phyloP scores from a whole-genome alignment of 2,888 invertebrate species.

The Zeuzera pyrina region DNA sequence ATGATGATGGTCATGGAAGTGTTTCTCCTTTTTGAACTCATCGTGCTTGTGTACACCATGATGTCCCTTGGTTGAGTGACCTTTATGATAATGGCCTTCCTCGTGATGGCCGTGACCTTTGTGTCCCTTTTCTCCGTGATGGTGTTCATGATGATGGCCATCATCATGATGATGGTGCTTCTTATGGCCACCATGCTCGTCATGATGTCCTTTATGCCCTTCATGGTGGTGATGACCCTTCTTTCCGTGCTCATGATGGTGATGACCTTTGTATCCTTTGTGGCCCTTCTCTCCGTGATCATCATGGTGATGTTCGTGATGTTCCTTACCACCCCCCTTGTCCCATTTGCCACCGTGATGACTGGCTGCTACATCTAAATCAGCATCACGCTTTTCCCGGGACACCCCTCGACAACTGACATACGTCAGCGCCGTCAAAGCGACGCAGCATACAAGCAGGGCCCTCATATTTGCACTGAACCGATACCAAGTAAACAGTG shows the following conservation, averaged over 20 bases:
- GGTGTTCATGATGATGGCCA: constrained; percentile 76
- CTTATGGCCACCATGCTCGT: constrained; percentile 77
- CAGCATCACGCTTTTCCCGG: constrained; percentile 61
- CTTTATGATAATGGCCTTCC: constrained; percentile 83
- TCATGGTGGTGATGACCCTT: constrained; percentile 84
- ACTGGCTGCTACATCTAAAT: constrained; percentile 68
- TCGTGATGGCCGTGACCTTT: constrained; percentile 72
- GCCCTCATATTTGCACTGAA: constrained; percentile 52
- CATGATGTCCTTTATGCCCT: constrained; percentile 74
- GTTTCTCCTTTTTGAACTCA: constrained; percentile 89
- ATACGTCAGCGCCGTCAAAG: constrained; percentile 65
- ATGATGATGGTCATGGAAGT: constrained; percentile 88
- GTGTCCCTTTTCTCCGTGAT: constrained; percentile 78
- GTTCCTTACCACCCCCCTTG: constrained; percentile 77
- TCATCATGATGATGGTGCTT: constrained; percentile 78
- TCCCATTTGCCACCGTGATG: constrained; percentile 62
- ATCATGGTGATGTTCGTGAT: constrained; percentile 76
- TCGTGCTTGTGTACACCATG: constrained; percentile 89
- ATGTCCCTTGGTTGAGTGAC: constrained; percentile 88
- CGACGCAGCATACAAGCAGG: constrained; percentile 51
- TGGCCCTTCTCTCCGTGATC: constrained; percentile 81
- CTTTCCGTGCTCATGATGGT: constrained; percentile 77
- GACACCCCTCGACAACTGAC: constrained; percentile 67
- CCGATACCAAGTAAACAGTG: constrained; percentile 35
- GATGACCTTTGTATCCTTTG: constrained; percentile 80